Evolutionary conservation across 2,888 invertebrate species (phyloP).

Genomic region (Stenchaetothrips biformis): DNA sequence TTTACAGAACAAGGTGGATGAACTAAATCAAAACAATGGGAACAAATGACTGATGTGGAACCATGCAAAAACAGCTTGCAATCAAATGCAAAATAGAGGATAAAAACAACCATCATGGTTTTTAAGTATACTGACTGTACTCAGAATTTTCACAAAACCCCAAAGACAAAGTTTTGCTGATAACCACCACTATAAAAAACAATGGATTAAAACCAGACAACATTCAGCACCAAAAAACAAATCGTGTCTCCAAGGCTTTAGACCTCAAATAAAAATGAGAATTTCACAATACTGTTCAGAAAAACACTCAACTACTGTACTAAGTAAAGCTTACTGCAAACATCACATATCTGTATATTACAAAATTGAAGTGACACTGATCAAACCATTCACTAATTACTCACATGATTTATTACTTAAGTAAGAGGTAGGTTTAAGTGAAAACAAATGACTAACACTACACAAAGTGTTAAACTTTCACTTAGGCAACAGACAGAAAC

Average conservation of each 20-base stretch:
- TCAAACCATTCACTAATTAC: neutral
- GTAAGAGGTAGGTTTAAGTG: neutral
- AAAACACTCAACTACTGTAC: neutral
- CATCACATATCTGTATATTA: neutral
- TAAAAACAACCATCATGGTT: too few species aligned
- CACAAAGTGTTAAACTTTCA: neutral
- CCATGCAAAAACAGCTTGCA: too few species aligned
- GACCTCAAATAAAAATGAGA: neutral
- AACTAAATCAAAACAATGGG: too few species aligned
- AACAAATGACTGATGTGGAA: too few species aligned
- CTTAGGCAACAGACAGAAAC: neutral
- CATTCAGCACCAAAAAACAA: neutral
- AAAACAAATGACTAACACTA: slow-evolving; percentile 6
- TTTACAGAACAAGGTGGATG: too few species aligned
- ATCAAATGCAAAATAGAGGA: too few species aligned
- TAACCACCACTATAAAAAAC: neutral
- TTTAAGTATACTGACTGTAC: too few species aligned
- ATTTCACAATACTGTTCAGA: neutral
- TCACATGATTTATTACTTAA: neutral
- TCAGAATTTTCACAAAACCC: too few species aligned
- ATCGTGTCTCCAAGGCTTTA: neutral
- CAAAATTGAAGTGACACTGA: neutral
- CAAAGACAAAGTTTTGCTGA: neutral
- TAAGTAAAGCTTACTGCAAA: neutral
- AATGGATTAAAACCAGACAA: neutral